These are phyloP conservation scores for Pachydiplax longipennis DNA, from an alignment of 2,888 invertebrate species.

Conservation along the genomic window DNA sequence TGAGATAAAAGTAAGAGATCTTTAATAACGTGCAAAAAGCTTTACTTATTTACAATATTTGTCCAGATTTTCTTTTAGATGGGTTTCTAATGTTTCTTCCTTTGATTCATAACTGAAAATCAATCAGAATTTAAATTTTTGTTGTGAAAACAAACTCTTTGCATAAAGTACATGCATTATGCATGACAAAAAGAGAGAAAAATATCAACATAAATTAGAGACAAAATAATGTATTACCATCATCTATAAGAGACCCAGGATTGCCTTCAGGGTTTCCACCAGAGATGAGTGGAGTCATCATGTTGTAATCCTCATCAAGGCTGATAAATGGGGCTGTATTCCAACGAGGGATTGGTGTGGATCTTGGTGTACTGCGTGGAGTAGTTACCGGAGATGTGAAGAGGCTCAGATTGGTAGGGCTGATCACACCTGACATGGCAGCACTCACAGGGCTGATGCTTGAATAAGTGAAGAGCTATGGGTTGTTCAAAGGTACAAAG, in stretches of 20 bases:
- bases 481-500: background rate
- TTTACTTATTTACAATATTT: too few relatives aligned
- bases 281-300: conserved; percentile 79
- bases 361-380: conserved; percentile 60
- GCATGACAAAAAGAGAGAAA: too few relatives aligned
- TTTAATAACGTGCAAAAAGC: too few relatives aligned
- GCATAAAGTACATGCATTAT: too few relatives aligned
- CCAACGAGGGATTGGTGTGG: conserved; percentile 73
- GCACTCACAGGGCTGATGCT: conserved; percentile 79
- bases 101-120: too few relatives aligned
- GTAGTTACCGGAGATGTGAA: conserved; percentile 75
- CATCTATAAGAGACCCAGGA: conserved; percentile 80
- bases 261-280: conserved; percentile 68
- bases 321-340: conserved; percentile 85
- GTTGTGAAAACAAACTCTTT: too few relatives aligned
- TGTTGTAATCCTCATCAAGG: conserved; percentile 93
- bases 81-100: too few relatives aligned
- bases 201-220: too few relatives aligned
- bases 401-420: conserved; percentile 85
- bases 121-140: too few relatives aligned
- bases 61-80: too few relatives aligned
- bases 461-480: conserved; percentile 90
- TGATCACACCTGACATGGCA: conserved; percentile 83
- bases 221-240: conserved; percentile 64
- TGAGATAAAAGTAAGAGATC: too few relatives aligned